These are phyloP conservation scores for Cettia cetti DNA, from an alignment of 2,113 vertebrate species.

Conservation along the genomic window DNA sequence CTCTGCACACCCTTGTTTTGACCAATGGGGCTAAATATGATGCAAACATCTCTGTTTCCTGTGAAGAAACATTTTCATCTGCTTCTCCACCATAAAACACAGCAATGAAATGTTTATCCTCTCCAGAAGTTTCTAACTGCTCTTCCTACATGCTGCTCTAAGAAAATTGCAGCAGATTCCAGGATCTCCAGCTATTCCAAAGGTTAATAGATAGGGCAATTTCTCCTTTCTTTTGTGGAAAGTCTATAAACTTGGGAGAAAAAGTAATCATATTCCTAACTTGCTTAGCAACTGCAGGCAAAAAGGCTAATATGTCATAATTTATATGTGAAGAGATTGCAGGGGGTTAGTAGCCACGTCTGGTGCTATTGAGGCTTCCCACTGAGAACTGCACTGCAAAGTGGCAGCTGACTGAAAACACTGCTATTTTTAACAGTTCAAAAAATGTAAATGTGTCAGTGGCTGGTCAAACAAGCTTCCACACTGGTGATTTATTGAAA, in stretches of 20 bases:
- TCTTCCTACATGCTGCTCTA: not conserved
- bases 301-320: constrained; percentile 39
- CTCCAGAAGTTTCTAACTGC: not conserved
- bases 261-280: not conserved
- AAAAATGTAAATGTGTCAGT: constrained; percentile 48
- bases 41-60: not conserved
- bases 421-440: constrained; percentile 21
- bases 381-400: constrained; percentile 19
- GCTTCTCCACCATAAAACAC: not conserved
- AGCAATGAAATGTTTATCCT: not conserved
- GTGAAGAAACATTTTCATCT: not conserved
- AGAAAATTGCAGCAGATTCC: not conserved
- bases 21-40: not conserved
- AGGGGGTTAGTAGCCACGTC: not conserved
- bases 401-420: constrained; percentile 27
- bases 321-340: constrained; percentile 20
- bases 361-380: not conserved
- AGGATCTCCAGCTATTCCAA: not conserved
- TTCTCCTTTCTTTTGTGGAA: not conserved
- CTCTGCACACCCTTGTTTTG: not conserved
- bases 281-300: constrained; percentile 48
- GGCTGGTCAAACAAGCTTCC: constrained; percentile 16
- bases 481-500: not conserved
- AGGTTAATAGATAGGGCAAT: not conserved
- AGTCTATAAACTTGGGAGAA: not conserved